Base-by-base conservation (phyloP, 2,113 vertebrate genomes). In the Xiphophorus maculatus region DNA sequence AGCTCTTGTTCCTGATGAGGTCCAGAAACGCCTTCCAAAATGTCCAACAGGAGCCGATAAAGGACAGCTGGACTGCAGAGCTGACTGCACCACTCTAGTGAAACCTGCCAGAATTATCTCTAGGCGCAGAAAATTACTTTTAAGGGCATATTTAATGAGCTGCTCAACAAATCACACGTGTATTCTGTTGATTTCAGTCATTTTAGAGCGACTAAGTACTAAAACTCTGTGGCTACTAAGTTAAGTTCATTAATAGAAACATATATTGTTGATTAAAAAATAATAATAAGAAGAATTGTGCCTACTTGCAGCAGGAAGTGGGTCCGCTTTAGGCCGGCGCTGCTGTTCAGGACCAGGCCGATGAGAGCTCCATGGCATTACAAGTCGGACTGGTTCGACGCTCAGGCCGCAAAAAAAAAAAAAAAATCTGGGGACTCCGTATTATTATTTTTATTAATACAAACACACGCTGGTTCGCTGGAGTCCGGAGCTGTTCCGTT, bases 331-430 rank as follows among this genome's bases (percentile, higher is more conserved):
- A 79, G 84, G 60, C 71, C 81, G 2, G 71, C 33, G 73, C 30
- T 69, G 70, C 63, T 32, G 81, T 66, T 94, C 90, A 93, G 82
- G 74, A 84, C 65, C 89, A n/a, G 82, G 78, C 81, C 72, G 86
- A 29, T 63, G 83, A 65, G 37, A 78, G 71, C 80, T 92, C 93
- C 94, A 93, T 93, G 74, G 79, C 91, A 76, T 81, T 73, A 68
- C 63, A n/a, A 32, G 74, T 72, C 42, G 42, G 70, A 17, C 64
- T 48, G 78, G 60, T 54, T 75, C 72, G 77, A 65, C 75, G 73
- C 69, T 75, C 74, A 30, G 67, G 67, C 69, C 69, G 44, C 76
- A 51, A 58, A 58, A 9, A 9, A 37, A 12, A 12, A 9, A 35
- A 2, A 35, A 8, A 9, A 10, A 37, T 37, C 35, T 37, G 51